These are phyloP conservation scores for Apis laboriosa DNA, from an alignment of 1,140 invertebrate species.

Conservation along the genomic window DNA sequence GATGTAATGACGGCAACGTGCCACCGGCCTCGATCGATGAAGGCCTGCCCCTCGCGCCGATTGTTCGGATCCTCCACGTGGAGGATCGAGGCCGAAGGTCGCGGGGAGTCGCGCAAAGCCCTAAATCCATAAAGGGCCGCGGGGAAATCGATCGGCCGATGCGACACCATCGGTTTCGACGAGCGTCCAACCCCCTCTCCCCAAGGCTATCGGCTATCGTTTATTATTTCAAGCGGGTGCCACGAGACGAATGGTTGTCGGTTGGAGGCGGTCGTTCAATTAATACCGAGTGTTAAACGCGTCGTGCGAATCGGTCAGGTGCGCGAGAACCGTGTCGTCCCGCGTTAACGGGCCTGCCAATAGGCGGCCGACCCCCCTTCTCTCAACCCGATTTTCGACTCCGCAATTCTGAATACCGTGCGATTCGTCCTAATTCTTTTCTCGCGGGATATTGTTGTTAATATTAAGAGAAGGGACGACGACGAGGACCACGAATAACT, in stretches of 20 bases:
- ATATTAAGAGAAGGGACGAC: background rate
- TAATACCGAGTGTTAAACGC: slow-evolving; percentile 64
- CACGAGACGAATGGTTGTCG: slow-evolving; percentile 34
- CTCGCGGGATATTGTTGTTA: background rate
- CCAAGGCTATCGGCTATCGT: slow-evolving; percentile 47
- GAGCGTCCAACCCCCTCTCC: slow-evolving; percentile 13
- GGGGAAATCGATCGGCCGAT: slow-evolving; percentile 34
- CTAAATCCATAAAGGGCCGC: slow-evolving; percentile 9
- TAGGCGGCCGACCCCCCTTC: background rate
- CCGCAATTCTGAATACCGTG: background rate
- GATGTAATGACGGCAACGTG: slow-evolving; percentile 5
- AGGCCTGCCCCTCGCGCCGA: no score
- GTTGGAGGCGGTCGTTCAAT: slow-evolving; percentile 55
- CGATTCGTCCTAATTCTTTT: no score
- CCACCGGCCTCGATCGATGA: background rate
- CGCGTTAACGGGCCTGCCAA: slow-evolving; percentile 44
- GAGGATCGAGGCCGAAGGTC: background rate
- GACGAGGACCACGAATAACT: no score
- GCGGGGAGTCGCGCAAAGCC: background rate
- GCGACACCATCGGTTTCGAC: slow-evolving; percentile 17
- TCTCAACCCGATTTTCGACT: slow-evolving; percentile 52
- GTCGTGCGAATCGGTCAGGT: slow-evolving; percentile 65
- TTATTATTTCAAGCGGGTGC: slow-evolving; percentile 60
- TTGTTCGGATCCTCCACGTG: no score
- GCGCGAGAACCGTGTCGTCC: slow-evolving; percentile 58